phyloP scores from a whole-genome alignment of 2,797 vertebrate species.

The Microcaecilia unicolor region DNA sequence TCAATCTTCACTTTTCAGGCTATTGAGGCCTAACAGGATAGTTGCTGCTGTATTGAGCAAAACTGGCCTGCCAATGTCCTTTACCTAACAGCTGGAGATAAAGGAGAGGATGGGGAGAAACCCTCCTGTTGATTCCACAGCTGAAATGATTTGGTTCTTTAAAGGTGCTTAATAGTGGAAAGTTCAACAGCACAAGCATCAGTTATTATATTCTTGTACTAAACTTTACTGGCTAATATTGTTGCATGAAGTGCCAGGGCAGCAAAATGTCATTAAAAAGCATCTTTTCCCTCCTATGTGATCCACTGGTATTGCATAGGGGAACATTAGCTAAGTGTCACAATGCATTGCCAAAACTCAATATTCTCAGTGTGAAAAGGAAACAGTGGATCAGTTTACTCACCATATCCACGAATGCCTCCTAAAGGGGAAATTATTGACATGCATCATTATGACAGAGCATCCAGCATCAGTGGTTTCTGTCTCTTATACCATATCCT shows the following conservation, averaged over 20 bases:
- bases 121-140: background rate
- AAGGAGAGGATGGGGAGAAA: no score
- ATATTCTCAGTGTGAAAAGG: conserved; percentile 26
- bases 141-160: background rate
- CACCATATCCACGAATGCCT: conserved; percentile 87
- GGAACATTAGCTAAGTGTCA: conserved; percentile 23
- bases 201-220: background rate
- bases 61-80: no score
- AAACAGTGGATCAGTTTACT: conserved; percentile 53
- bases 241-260: conserved; percentile 9
- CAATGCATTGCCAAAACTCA: conserved; percentile 33
- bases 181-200: no score
- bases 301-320: conserved; percentile 18
- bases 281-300: background rate
- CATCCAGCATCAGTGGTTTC: conserved; percentile 51
- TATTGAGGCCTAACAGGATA: no score
- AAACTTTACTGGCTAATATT: background rate
- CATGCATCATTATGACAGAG: conserved; percentile 74
- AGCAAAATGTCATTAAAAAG: background rate
- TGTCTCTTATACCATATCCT: conserved; percentile 45
- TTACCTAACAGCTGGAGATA: no score
- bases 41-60: no score
- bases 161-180: background rate
- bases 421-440: conserved; percentile 80
- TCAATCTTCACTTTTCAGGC: no score